Base-by-base conservation (phyloP, 1,140 invertebrate genomes). In the Dendrolimus punctatus region DNA sequence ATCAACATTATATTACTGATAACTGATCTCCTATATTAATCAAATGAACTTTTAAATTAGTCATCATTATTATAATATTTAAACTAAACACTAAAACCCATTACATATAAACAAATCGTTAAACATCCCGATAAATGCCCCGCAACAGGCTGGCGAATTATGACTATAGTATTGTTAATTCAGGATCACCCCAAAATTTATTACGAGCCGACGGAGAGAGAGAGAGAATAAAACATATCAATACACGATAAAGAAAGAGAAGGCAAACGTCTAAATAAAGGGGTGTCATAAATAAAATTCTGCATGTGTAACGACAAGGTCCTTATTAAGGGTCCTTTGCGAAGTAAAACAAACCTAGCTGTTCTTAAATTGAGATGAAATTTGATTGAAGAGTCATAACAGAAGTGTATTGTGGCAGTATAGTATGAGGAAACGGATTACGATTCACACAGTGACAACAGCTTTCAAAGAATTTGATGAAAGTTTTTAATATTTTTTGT, bases 261-360 rank as follows among this genome's bases (percentile, higher is more conserved):
- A 40, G 54, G 51, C 47, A 58, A 58, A 61, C 52, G 51, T 53
- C 51, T 67, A 68, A 73, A 68, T 66, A 59, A 68, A 67, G 70
- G 70, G 67, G 70, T 73, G 67, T 73, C 62, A 63, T 73, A 73
- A 73, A 68, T 73, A 62, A 68, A 70, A 70, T 70, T 70, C 62
- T 65, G 48, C 53, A 52, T 60, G 66, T 60, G 64, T 50, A 64
- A 60, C 65, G 64, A 67, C 65, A 66, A 64, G 54, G 60, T 73
- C 51, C 56, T 62, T 55, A 61, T 62, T 51, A 45, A 55, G 23
- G 8, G 38, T 6, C n/a, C 36, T 8, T 7, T 6, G 5, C 10
- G 43, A 58, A 9, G 46, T 43, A 57, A 60, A 53, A 42, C 10
- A 41, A 38, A 40, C 43, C 51, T 59, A 58, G 42, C 49, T 46